Evolutionary conservation across 1,140 invertebrate species (phyloP), one percentile per base, ranked within the genome.

Genomic region (Tetraneura akinire): DNA sequence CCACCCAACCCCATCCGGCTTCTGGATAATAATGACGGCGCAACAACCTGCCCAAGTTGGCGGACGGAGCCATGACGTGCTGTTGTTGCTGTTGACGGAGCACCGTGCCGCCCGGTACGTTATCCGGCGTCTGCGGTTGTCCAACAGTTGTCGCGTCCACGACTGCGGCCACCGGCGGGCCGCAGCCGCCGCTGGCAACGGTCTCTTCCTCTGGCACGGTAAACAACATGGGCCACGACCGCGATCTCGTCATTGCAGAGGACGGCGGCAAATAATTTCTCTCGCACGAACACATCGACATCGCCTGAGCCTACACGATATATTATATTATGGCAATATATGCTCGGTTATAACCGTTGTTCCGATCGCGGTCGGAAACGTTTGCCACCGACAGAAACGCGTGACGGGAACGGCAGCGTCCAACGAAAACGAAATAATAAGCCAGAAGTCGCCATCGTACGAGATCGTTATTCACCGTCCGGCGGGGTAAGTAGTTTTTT

Each of bases 1-100:
- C 89, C 21, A 92, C 89, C 91, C 92, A 94, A 0, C 93, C 93
- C 92, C 92, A 94, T 3, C 92, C 92, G 3, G 91, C 92, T 83
- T 93, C 92, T 1, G 92, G 92, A 85, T 92, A 93, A 85, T 92
- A 92, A 83, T 93, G 91, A 37, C 90, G 23, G 37, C 74, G 81
- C 26, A 82, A 55, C 21, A 82, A 57, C 37, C 80, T 78, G 18
- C 81, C 73, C 23, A 81, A 26, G 78, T 60, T 66, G 1, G 29
- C 64, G 53, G 53, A 21, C 42, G 42, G 81, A 14, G 9, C 32
- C 11, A 64, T 23, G 42, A 21, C 3, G 8, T 21, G 53, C 8
- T 23, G 21, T 68, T 0, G 21, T 62, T 16, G 23, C 13, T 10
- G 42, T 13, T 32, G 21, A 11, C n/a, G 23, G 42, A 8, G 42